Base-by-base conservation (phyloP, 2,888 invertebrate genomes). In the Dasysyrphus albostriatus region DNA sequence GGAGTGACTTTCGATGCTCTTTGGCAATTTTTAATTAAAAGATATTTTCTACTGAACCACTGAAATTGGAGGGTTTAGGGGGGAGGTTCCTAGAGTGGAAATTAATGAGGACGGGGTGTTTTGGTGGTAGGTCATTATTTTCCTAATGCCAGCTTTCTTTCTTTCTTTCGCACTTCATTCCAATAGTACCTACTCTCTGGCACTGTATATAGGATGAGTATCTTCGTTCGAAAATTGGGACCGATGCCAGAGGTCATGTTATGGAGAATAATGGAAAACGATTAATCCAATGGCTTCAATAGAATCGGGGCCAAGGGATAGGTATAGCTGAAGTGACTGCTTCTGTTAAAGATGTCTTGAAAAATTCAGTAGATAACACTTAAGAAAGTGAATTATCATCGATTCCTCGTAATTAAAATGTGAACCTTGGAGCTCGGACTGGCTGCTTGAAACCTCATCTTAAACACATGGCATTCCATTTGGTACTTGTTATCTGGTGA, bases 11-110 rank as follows among this genome's bases (percentile, higher is more conserved):
- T 78, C 47, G 70, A 79, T 72, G 70, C 70, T 78, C 83, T 83
- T 79, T 79, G 78, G 83, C 58, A 87, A 87, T 79, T 87, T 87
- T 87, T 87, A 87, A 87, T 87, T 87, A 87, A 87, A 87, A 87
- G 75, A 73, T 87, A 78, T 87, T 78, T 78, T 87, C 78, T 70
- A 59, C 70, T 47, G 74, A 83, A 69, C 61, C 65, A 83, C 59
- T 39, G 37, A 47, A 70, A 72, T 47, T 72, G 37, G 44, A 34
- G 47, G 77, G 69, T n/a, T 37, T 16, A 24, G 24, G 44, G 16
- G 34, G 16, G n/a, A 0, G 9, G 56, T n/a, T 16, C 34, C 5
- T 10, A n/a, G 44, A 24, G 63, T 61, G 24, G 29, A 42, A 63
- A 82, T 83, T 83, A 77, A 74, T 77, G 39, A 51, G 73, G 47